Evolutionary conservation across 2,888 invertebrate species (phyloP), one percentile per base, ranked within the genome.

Genomic region (Sepioteuthis lessoniana): DNA sequence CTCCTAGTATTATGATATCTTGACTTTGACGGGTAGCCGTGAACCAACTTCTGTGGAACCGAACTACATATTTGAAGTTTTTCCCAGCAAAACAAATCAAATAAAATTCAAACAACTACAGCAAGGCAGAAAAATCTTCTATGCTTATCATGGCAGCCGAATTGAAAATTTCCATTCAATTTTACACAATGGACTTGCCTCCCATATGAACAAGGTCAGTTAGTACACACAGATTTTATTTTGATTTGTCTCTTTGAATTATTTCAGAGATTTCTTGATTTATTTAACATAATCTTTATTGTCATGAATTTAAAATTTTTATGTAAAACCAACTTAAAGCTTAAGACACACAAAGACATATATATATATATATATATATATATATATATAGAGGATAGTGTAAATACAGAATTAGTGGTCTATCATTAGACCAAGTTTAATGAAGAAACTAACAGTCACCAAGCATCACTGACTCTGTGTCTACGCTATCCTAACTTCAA

Each of bases 101-200:
- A 95, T 95, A 92, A 96, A 95, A 93, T 97, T 96, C 95, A 94
- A 96, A 94, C 94, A 95, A 13, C 91, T 95, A 42, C 94, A 95
- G 38, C 94, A 95, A 55, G 95, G 95, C 55, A 95, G 98, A 96
- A 97, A 97, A 94, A 97, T 98, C 0, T 98, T 98, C 96, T 98
- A 98, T 96, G 98, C 98, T 4, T 98, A 98, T 96, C 98, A 98
- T 97, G 98, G 98, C 60, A 98, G 98, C 96, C 98, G 98, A 94
- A 97, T 98, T 95, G 98, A 98, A 97, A 98, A 98, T 96, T 98
- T 98, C 96, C 98, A 98, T 97, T 98, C 98, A 0, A 98, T 98
- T 95, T 97, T 98, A 94, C 98, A 98, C 97, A 98, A 98, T 97
- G 98, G 98, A 7, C 97, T 98, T 94, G 98, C 98, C 95, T 98